Conservation (phyloP, 2,797 vertebrate genomes). For the Trachops cirrhosus region DNA sequence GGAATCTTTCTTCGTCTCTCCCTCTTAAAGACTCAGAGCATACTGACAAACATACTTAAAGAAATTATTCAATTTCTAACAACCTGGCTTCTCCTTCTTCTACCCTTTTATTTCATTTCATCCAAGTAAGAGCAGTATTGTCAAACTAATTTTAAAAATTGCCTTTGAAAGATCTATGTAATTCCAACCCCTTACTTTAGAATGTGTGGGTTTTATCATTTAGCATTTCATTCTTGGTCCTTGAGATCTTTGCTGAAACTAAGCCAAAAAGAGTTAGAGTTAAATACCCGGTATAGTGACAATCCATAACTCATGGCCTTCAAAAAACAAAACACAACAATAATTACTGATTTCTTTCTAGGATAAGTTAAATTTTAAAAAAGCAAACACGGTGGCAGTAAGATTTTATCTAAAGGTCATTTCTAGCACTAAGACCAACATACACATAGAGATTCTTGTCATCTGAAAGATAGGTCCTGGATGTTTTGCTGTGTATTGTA, state of each 20-base stretch:
- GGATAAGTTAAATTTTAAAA: background rate
- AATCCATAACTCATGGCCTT: background rate
- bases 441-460: background rate
- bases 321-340: background rate
- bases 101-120: background rate
- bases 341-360: background rate
- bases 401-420: background rate
- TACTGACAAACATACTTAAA: background rate
- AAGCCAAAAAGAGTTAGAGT: background rate
- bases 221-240: background rate
- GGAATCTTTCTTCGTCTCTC: background rate
- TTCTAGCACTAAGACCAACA: background rate
- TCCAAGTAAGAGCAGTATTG: background rate
- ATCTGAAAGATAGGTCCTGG: background rate
- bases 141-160: background rate
- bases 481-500: background rate
- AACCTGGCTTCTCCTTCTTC: background rate
- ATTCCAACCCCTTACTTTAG: background rate
- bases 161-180: background rate
- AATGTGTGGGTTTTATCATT: background rate
- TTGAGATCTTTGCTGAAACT: background rate
- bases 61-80: background rate
- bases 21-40: background rate
- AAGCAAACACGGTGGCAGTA: background rate
- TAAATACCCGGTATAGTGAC: background rate